phyloP scores from a whole-genome alignment of 1,140 invertebrate genomes.

The Aphaenogaster floridana region DNA sequence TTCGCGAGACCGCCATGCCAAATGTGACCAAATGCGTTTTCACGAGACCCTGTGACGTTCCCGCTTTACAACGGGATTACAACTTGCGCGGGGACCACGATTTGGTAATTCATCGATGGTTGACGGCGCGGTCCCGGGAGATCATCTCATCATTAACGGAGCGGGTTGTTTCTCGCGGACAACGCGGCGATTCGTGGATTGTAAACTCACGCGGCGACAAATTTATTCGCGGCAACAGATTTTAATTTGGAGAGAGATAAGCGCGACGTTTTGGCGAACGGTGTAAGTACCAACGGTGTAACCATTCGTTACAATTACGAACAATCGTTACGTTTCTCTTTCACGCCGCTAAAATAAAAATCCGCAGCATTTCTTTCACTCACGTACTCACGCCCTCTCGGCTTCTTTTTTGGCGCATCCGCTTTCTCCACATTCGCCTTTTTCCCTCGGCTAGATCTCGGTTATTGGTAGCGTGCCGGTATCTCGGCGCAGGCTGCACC shows the following conservation, averaged over 20 bases:
- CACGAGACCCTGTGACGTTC: conserved; percentile 40
- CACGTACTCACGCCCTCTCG: conserved; percentile 3
- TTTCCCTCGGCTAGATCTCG: conserved; percentile 66
- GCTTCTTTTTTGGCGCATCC: conserved; percentile 46
- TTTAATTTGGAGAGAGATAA: conserved; percentile 1
- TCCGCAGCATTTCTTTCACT: conserved; percentile 70
- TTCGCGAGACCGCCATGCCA: conserved; percentile 38
- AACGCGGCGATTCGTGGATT: conserved; percentile 30
- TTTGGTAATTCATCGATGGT: conserved; percentile 46
- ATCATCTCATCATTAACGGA: conserved; percentile 41
- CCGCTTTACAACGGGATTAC: conserved; percentile 53
- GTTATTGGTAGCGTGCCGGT: conserved; percentile 79
- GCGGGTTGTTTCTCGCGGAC: conserved; percentile 41
- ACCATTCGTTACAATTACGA: conserved; percentile 72
- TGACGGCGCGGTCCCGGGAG: conserved; percentile 39
- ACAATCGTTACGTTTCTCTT: conserved; percentile 65
- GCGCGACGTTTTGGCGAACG: not conserved
- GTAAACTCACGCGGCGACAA: conserved; percentile 18
- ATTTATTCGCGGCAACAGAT: conserved; percentile 26
- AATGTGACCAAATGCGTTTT: conserved; percentile 45
- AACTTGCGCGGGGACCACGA: conserved; percentile 26
- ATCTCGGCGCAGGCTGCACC: conserved; percentile 74
- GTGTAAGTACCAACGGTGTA: not conserved
- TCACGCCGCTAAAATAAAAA: conserved; percentile 78
- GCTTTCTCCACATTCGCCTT: conserved; percentile 62